phyloP scores from a whole-genome alignment of 2,113 vertebrate genomes.

The Scalopus aquaticus region DNA sequence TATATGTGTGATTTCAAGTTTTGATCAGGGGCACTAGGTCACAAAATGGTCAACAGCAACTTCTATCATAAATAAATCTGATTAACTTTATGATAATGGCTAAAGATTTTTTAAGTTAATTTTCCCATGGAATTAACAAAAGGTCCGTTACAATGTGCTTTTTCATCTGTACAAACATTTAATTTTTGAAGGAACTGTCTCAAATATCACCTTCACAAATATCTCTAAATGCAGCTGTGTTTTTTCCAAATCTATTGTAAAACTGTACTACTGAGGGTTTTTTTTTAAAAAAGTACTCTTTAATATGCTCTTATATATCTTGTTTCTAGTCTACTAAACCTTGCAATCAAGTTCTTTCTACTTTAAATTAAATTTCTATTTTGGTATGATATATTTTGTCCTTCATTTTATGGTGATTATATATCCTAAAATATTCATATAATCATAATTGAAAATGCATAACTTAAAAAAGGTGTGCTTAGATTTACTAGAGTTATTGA shows the following conservation, averaged over 20 bases:
- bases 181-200: not conserved
- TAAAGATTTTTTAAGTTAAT: not conserved
- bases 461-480: constrained; percentile 40
- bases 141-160: not conserved
- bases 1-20: not conserved
- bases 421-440: constrained; percentile 72
- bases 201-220: not conserved
- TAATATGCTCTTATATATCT: not conserved
- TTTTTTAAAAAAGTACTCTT: not conserved
- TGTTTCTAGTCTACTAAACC: constrained; percentile 30
- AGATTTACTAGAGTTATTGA: not conserved
- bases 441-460: constrained; percentile 67
- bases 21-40: not conserved
- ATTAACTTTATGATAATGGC: not conserved
- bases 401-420: constrained; percentile 65
- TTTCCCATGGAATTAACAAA: not conserved
- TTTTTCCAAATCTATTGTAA: not conserved
- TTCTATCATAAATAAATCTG: not conserved
- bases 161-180: not conserved
- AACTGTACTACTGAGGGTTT: not conserved
- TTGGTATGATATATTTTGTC: constrained; percentile 63
- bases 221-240: not conserved
- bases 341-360: constrained; percentile 62
- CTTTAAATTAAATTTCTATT: constrained; percentile 74
- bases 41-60: not conserved